phyloP scores from a whole-genome alignment of 2,888 invertebrate genomes.

The Crepidodera aurea region DNA sequence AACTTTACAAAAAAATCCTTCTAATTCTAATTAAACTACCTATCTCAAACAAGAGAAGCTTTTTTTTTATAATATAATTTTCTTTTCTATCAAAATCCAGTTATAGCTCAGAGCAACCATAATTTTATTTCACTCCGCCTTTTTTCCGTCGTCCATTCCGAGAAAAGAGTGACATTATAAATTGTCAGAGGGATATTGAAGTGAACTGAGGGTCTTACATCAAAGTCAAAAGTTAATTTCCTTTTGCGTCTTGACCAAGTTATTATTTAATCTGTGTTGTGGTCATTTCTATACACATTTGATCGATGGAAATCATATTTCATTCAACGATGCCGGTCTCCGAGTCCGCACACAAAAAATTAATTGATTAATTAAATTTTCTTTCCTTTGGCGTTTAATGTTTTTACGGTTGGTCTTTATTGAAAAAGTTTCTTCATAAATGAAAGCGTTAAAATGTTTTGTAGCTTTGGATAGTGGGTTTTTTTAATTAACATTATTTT shows the following conservation, averaged over 20 bases:
- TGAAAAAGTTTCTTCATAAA: conserved; percentile 23
- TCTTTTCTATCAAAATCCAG: conserved; percentile 12
- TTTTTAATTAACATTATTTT: background rate
- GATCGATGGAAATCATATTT: conserved; percentile 51
- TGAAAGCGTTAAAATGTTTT: background rate
- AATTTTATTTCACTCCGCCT: conserved; percentile 22
- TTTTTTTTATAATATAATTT: background rate
- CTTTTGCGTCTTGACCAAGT: conserved; percentile 57
- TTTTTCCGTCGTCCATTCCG: conserved; percentile 29
- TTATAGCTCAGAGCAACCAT: conserved; percentile 11
- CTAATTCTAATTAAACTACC: no score
- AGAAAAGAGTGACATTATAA: conserved; percentile 39
- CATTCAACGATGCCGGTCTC: conserved; percentile 5
- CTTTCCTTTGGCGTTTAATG: conserved; percentile 15
- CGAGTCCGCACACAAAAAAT: conserved; percentile 16
- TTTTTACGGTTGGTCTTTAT: conserved; percentile 20
- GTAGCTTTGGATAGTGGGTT: background rate
- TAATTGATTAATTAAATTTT: conserved; percentile 32
- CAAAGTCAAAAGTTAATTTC: conserved; percentile 60
- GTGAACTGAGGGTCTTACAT: conserved; percentile 52
- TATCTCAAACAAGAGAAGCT: background rate
- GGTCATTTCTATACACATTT: conserved; percentile 53
- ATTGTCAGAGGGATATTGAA: conserved; percentile 43
- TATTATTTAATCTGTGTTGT: conserved; percentile 56
- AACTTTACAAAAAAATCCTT: no score